Conservation (phyloP, 2,113 vertebrate species). For the Probosciger aterrimus region DNA sequence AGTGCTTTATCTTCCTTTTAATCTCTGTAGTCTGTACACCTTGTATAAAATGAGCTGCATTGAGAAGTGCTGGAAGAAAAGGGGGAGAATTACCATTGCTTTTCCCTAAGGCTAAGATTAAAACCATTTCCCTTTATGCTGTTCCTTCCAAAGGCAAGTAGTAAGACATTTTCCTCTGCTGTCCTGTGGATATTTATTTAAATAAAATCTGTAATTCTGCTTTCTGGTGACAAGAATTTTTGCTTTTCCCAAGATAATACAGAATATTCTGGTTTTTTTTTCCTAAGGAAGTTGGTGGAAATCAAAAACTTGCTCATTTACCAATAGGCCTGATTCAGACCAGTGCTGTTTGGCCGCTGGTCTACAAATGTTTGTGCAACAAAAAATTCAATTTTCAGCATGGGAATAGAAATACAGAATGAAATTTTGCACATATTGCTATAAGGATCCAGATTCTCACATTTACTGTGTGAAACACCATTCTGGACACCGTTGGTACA, state of each 20-base stretch:
- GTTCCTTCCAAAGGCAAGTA: not conserved
- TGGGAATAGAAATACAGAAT: not conserved
- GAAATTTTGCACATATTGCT: fast-evolving
- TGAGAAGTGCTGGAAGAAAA: not conserved
- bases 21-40: not conserved
- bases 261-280: fast-evolving
- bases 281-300: not conserved
- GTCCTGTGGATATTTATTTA: not conserved
- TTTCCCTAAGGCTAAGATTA: not conserved
- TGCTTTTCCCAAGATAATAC: not conserved
- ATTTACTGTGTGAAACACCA: not conserved
- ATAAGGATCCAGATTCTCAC: not conserved
- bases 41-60: not conserved
- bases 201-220: not conserved
- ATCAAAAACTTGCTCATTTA: not conserved
- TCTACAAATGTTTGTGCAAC: not conserved
- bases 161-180: not conserved
- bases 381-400: not conserved
- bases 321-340: not conserved
- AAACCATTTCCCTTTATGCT: not conserved
- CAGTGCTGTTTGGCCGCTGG: not conserved
- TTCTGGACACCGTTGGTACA: not conserved
- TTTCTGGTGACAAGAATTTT: not conserved
- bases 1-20: not conserved
- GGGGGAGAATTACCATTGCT: not conserved